Evolutionary conservation across 1,140 invertebrate genomes (phyloP), one percentile per base, ranked within the genome.

Genomic region (Watersipora subatra): DNA sequence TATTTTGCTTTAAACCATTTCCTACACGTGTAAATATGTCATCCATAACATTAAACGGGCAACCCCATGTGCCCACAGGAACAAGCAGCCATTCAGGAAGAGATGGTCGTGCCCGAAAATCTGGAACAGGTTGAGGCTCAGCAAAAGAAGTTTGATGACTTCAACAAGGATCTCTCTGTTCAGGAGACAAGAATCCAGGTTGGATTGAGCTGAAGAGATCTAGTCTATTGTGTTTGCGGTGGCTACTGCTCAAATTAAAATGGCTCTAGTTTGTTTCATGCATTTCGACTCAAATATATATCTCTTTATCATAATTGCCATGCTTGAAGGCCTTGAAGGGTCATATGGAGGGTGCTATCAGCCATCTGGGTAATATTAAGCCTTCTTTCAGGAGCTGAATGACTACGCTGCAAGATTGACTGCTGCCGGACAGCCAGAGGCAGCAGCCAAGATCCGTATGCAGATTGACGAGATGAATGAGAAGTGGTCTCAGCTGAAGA

Each of bases 81-180:
- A 72, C 84, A 85, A 70, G 81, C 85, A 64, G 85, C 85, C 66
- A 89, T 94, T 76, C 89, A 94, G 7, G 90, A 95, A 74, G 93
- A 98, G 80, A 93, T 98, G 7, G 93, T 74, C 17, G 24, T 64
- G 3, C 61, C 64, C n/a, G 64, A 65, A 20, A 75, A 79, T 68
- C 68, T 79, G 61, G 96, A 99, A 80, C 94, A 99, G 70, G 95
- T 99, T 2, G 96, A 99, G 83, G 94, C 97, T 1, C 87, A 97
- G 85, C 96, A 99, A 81, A 97, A 98, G 87, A 98, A 98, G 81
- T 99, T 99, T 82, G 95, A 99, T 78, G 96, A 99, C 81, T 99
- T 99, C 86, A 92, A 95, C 79, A 81, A 80, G 74, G 77, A 59
- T 17, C 58, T 59, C 7, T 25, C 22, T 7, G 22, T 28, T 90